Conservation (phyloP, 2,797 vertebrate species). For the Lates japonicus region DNA sequence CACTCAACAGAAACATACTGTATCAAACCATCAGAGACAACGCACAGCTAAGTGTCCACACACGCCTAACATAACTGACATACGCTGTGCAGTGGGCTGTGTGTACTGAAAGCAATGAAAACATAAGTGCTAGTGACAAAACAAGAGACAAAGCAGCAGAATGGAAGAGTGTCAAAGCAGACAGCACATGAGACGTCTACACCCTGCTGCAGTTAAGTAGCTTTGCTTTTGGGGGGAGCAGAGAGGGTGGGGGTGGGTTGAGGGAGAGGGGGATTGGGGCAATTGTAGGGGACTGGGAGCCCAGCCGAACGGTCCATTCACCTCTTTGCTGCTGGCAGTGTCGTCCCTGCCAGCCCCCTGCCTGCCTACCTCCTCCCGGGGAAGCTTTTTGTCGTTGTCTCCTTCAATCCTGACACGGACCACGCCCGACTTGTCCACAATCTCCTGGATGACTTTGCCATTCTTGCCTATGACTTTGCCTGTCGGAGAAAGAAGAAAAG, state of each 20-base stretch:
- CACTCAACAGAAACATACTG: conserved; percentile 32
- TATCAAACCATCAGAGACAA: conserved; percentile 26
- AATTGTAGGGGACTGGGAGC: conserved; percentile 28
- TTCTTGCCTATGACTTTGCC: conserved; percentile 96
- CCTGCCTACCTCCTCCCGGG: conserved; percentile 90
- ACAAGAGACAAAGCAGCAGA: conserved; percentile 42
- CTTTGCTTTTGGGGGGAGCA: conserved; percentile 10
- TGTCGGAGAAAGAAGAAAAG: conserved; percentile 50
- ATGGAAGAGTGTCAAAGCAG: conserved; percentile 48
- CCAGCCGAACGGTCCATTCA: conserved; percentile 76
- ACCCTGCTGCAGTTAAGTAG: conserved; percentile 23
- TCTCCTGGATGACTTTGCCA: conserved; percentile 96
- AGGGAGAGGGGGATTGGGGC: not conserved
- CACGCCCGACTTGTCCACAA: conserved; percentile 95
- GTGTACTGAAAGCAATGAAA: conserved; percentile 38
- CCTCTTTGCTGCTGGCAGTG: conserved; percentile 84
- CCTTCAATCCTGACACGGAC: conserved; percentile 95
- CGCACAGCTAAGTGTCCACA: conserved; percentile 22
- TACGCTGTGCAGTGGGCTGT: conserved; percentile 21
- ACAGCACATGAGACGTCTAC: conserved; percentile 45
- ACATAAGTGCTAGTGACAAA: conserved; percentile 41
- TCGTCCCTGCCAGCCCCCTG: conserved; percentile 83
- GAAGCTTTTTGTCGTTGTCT: conserved; percentile 94
- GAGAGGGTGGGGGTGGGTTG: not conserved
- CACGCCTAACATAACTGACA: conserved; percentile 36